A percentile compares a stretch with the other conserved stretches of the same genome.
phyloP scores from a whole-genome alignment of 1,140 invertebrate species.

The Drosophila tristis region DNA sequence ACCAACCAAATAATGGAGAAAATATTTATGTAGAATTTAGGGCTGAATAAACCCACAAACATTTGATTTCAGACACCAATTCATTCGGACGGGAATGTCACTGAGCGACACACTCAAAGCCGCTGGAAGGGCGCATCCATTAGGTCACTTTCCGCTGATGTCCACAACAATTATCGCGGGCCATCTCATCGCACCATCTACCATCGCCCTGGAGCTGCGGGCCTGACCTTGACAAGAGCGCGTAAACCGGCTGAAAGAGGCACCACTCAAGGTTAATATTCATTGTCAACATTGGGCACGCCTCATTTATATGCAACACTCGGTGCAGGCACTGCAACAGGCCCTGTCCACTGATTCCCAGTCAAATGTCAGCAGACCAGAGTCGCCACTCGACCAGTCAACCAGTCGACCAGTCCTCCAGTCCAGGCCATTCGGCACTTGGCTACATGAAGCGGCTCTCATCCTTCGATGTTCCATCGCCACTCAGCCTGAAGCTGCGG shows the following conservation, averaged over 20 bases:
- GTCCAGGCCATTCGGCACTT: conserved; percentile 43
- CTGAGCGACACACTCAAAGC: too few species aligned
- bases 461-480: conserved; percentile 45
- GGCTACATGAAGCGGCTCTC: conserved; percentile 37
- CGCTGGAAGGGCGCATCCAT: not conserved
- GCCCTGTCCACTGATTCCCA: conserved; percentile 1
- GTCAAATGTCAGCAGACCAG: conserved; percentile 2
- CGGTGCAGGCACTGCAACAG: not conserved
- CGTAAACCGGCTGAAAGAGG: conserved; percentile 22
- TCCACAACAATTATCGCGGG: conserved; percentile 22
- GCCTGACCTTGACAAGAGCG: conserved; percentile 48
- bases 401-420: not conserved
- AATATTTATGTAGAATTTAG: too few species aligned
- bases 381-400: not conserved
- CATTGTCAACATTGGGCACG: conserved; percentile 73
- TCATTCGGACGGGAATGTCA: too few species aligned
- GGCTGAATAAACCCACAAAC: too few species aligned
- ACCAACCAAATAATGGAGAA: too few species aligned
- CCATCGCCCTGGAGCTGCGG: conserved; percentile 6
- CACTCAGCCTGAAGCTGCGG: conserved; percentile 34
- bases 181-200: conserved; percentile 42
- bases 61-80: too few species aligned
- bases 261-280: conserved; percentile 73
- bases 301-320: conserved; percentile 72
- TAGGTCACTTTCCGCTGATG: conserved; percentile 14